Evolutionary conservation across 2,113 vertebrate genomes (phyloP).

Genomic region (Carettochelys insculpta): DNA sequence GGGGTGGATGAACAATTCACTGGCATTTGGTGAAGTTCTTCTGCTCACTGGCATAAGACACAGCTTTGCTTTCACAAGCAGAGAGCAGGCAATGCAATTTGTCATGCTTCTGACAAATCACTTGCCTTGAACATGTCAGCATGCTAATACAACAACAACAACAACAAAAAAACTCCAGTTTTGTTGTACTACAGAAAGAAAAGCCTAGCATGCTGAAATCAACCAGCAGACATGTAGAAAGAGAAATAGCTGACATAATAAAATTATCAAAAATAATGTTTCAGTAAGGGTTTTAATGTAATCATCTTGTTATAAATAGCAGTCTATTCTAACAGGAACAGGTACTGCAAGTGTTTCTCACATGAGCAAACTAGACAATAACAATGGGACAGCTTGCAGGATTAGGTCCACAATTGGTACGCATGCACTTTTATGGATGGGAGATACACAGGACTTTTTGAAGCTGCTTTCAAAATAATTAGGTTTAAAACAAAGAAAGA

Average conservation of each 20-base stretch:
- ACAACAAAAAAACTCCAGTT: too few relatives aligned
- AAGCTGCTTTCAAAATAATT: neutral
- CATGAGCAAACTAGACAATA: neutral
- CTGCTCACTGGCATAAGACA: neutral
- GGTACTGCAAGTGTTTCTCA: neutral
- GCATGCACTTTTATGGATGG: neutral
- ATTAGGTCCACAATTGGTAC: neutral
- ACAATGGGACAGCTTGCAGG: neutral
- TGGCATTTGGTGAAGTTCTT: neutral
- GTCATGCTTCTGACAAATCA: neutral
- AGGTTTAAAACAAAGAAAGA: neutral
- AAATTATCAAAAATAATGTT: neutral
- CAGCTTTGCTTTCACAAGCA: neutral
- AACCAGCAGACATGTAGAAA: fast-evolving
- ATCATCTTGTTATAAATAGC: too few relatives aligned
- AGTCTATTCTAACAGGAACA: neutral
- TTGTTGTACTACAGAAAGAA: too few relatives aligned
- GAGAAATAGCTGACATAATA: neutral
- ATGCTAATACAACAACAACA: too few relatives aligned
- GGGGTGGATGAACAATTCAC: neutral
- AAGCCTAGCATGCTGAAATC: neutral
- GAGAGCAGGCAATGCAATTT: neutral
- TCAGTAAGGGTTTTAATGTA: neutral
- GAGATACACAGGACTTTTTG: neutral
- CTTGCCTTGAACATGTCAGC: neutral